Percentiles rank a stretch among this genome's conserved stretches.
These are phyloP conservation scores for Microctonus brassicae DNA, from an alignment of 2,888 invertebrate species.

Conservation along the genomic window DNA sequence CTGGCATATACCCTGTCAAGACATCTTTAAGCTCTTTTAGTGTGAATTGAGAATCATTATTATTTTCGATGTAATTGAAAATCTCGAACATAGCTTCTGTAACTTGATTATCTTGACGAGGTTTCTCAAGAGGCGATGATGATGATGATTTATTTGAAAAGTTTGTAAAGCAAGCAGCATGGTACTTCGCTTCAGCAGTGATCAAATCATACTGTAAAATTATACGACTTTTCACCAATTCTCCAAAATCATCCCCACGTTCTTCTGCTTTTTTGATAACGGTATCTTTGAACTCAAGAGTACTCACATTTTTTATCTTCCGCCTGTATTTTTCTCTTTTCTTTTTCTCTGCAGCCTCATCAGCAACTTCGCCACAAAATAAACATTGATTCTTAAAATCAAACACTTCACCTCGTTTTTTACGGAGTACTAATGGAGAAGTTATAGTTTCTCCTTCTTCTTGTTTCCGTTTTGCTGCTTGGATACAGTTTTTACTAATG, in stretches of 20 bases:
- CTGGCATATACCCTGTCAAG: conserved; percentile 56
- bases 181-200: conserved; percentile 55
- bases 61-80: conserved; percentile 64
- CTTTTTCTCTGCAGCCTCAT: conserved; percentile 54
- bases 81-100: conserved; percentile 62
- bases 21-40: conserved; percentile 59
- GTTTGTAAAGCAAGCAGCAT: conserved; percentile 60
- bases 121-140: conserved; percentile 54
- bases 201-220: conserved; percentile 52
- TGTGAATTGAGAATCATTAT: conserved; percentile 64
- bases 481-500: conserved; percentile 40
- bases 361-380: conserved; percentile 59
- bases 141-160: conserved; percentile 55
- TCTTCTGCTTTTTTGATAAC: conserved; percentile 59
- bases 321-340: conserved; percentile 52
- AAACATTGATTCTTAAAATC: conserved; percentile 58
- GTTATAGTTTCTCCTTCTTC: conserved; percentile 39
- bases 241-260: conserved; percentile 56
- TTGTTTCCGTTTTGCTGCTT: conserved; percentile 40
- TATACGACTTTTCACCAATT: conserved; percentile 57
- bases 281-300: conserved; percentile 60
- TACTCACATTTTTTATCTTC: conserved; percentile 57
- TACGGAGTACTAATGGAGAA: conserved; percentile 36
- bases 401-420: conserved; percentile 43
- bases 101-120: conserved; percentile 61